These are phyloP conservation scores for Aegotheles bennettii DNA, from an alignment of 2,113 vertebrate genomes.

Conservation along the genomic window DNA sequence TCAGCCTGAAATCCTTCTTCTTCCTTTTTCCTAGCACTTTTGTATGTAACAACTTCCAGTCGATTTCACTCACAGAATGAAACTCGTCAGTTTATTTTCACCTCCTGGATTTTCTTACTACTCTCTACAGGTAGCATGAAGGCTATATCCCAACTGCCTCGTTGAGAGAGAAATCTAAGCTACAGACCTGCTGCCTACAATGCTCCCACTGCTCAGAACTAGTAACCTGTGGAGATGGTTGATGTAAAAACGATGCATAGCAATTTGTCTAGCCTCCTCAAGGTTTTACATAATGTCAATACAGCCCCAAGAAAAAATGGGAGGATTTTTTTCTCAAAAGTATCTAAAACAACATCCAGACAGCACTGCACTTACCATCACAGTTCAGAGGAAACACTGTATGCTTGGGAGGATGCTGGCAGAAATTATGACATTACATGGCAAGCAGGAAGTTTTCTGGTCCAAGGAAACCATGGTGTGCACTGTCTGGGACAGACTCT, in stretches of 20 bases:
- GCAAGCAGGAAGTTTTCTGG: background rate
- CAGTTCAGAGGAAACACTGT: background rate
- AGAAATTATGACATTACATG: background rate
- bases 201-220: background rate
- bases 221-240: background rate
- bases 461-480: background rate
- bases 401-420: background rate
- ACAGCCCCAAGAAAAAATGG: background rate
- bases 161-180: background rate
- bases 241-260: background rate
- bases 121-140: background rate
- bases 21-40: background rate
- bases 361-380: background rate
- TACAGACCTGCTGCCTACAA: fast-evolving
- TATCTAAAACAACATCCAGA: background rate
- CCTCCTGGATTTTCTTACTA: background rate
- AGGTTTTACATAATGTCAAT: background rate
- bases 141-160: background rate
- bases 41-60: background rate
- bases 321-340: background rate
- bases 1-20: background rate
- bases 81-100: background rate
- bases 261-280: background rate
- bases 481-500: no score
- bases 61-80: background rate